Evolutionary conservation across 2,797 vertebrate species (phyloP).

Genomic region (Pempheris klunzingeri): DNA sequence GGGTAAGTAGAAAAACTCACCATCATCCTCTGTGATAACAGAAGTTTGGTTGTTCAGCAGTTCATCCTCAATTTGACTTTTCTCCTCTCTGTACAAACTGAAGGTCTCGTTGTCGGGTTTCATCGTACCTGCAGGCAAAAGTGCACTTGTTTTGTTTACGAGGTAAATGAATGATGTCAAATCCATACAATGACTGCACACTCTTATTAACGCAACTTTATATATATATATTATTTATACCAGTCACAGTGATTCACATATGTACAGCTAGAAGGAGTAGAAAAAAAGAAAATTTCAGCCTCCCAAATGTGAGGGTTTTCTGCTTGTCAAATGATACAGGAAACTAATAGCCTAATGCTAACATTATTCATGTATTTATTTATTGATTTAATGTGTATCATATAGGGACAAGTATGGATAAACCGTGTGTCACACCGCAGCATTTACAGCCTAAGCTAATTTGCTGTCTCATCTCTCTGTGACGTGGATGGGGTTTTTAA

Average conservation of each 20-base stretch:
- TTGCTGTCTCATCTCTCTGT: too few relatives aligned
- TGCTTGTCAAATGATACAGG: neutral
- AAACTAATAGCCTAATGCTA: neutral
- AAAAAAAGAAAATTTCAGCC: too few relatives aligned
- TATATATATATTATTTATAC: too few relatives aligned
- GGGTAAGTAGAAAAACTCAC: conserved; percentile 38
- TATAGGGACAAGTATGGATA: too few relatives aligned
- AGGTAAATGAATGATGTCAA: neutral
- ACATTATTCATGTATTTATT: too few relatives aligned
- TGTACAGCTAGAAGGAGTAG: neutral
- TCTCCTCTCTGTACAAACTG: neutral
- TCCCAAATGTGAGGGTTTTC: neutral
- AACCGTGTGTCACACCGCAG: too few relatives aligned
- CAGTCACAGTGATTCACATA: neutral
- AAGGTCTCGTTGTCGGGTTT: conserved; percentile 12
- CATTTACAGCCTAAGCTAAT: too few relatives aligned
- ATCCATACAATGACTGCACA: neutral
- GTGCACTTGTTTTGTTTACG: too few relatives aligned
- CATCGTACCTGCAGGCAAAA: conserved; percentile 28
- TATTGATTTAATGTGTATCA: too few relatives aligned
- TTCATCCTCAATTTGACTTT: neutral
- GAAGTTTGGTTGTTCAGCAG: conserved; percentile 32
- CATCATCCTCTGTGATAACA: conserved; percentile 49
- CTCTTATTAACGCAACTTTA: neutral
- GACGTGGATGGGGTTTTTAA: too few relatives aligned